Evolutionary conservation across 1,140 invertebrate species (phyloP).

Genomic region (Microplitis demolitor): DNA sequence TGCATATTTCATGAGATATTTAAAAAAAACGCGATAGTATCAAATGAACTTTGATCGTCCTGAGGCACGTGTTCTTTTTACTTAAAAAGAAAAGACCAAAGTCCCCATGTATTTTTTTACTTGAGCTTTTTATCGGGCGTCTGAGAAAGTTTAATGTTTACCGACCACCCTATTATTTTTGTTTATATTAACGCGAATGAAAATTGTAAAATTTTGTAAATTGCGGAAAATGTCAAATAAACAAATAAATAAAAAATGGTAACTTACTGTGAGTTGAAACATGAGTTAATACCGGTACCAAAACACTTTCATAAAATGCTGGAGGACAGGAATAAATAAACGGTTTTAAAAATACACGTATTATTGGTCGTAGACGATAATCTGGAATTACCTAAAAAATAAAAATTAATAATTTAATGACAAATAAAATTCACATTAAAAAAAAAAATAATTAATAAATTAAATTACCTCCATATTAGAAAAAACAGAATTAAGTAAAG

Average conservation of each 20-base stretch:
- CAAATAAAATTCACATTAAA: conserved; percentile 21
- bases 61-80: no score
- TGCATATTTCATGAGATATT: no score
- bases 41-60: no score
- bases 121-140: no score
- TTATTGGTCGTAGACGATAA: conserved; percentile 79
- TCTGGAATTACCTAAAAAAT: conserved; percentile 74
- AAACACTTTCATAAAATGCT: conserved; percentile 73
- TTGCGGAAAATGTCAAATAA: background rate
- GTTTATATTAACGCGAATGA: no score
- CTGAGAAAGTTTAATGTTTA: no score
- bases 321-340: conserved; percentile 85
- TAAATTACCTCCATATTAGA: conserved; percentile 69
- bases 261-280: conserved; percentile 77
- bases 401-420: conserved; percentile 30
- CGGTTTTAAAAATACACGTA: conserved; percentile 83
- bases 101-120: no score
- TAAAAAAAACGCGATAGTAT: no score
- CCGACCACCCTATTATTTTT: no score
- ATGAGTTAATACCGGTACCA: conserved; percentile 78
- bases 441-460: conserved; percentile 2
- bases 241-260: conserved; percentile 9
- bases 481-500: conserved; percentile 69
- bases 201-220: no score
- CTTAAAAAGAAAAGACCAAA: no score